phyloP scores from a whole-genome alignment of 2,113 vertebrate species.

The Zootoca vivipara region DNA sequence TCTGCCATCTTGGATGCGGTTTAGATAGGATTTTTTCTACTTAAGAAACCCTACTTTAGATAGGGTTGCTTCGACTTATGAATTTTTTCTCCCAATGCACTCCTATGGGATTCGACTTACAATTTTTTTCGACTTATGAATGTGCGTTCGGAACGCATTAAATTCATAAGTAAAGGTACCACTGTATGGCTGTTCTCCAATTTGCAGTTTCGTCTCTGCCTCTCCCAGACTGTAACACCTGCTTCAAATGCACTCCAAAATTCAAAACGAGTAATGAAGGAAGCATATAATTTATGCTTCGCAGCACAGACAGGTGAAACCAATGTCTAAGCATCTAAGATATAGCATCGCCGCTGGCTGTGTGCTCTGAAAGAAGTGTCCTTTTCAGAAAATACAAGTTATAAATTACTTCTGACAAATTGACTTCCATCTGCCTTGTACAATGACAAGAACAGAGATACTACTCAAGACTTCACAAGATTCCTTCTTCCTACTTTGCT shows the following conservation, averaged over 20 bases:
- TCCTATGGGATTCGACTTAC: no score
- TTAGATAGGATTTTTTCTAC: no score
- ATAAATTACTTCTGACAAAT: constrained; percentile 60
- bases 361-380: not conserved
- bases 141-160: no score
- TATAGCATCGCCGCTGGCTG: constrained; percentile 26
- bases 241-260: not conserved
- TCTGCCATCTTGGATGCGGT: no score
- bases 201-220: no score
- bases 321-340: constrained; percentile 17
- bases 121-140: no score
- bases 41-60: no score
- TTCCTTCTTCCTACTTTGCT: constrained; percentile 7
- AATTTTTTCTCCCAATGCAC: no score
- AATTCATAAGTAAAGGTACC: no score
- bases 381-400: constrained; percentile 41
- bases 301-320: constrained; percentile 19
- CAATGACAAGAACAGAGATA: constrained; percentile 37
- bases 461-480: constrained; percentile 23
- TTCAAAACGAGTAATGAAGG: not conserved
- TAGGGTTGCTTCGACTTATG: no score
- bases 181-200: no score
- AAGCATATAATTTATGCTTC: not conserved
- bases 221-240: no score
- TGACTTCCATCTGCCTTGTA: constrained; percentile 57